Conservation (phyloP, 2,113 vertebrate genomes). For the Hippocampus barbouri region DNA sequence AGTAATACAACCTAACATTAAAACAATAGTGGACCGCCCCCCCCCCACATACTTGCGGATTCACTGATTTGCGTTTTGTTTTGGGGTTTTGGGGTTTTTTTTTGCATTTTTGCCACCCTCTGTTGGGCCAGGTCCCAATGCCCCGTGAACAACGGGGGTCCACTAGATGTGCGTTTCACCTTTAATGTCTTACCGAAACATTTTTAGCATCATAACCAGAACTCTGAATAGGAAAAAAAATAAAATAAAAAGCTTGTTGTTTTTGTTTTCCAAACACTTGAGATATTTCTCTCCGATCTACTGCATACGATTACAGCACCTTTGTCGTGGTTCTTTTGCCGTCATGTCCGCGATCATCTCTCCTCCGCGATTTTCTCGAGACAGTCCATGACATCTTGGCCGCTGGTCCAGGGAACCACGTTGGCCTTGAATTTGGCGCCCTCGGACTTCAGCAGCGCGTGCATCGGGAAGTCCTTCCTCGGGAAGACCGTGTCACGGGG, state of each 20-base stretch:
- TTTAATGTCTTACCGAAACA: neutral
- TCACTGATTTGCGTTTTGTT: no score
- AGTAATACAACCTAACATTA: neutral
- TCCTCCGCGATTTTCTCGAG: constrained; percentile 78
- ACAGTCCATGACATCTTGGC: constrained; percentile 72
- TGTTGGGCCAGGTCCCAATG: no score
- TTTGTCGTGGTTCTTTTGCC: neutral
- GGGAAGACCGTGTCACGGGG: constrained; percentile 82
- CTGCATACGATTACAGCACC: neutral
- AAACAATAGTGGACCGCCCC: neutral
- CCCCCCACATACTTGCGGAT: no score
- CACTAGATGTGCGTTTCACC: no score
- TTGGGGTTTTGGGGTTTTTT: no score
- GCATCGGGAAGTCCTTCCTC: constrained; percentile 85
- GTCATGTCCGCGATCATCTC: constrained; percentile 37
- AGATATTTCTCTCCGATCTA: neutral
- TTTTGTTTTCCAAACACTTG: neutral
- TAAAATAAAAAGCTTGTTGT: neutral
- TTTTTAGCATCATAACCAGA: no score
- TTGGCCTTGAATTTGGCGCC: constrained; percentile 69
- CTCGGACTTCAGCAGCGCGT: constrained; percentile 76
- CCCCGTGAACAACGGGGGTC: no score
- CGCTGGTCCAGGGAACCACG: constrained; percentile 82
- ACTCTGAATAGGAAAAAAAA: no score
- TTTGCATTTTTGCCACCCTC: no score